phyloP scores from a whole-genome alignment of 2,797 vertebrate species.

The Phyllotis vaccarum region DNA sequence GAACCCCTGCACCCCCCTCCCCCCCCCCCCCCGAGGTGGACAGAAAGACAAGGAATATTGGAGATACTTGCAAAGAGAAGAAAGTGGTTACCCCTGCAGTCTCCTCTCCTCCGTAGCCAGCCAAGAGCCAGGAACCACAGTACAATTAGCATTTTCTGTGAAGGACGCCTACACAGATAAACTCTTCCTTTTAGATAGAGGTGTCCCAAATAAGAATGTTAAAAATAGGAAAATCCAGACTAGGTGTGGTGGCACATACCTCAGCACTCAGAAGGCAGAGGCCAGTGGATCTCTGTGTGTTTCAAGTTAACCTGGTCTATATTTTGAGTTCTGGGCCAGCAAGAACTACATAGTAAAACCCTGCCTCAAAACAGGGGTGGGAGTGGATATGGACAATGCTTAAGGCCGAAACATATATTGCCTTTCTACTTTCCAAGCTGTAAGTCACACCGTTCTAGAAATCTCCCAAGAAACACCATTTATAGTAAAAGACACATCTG shows the following conservation, averaged over 20 bases:
- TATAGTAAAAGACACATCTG: background rate
- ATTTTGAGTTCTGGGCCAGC: background rate
- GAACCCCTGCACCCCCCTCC: background rate
- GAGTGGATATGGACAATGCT: background rate
- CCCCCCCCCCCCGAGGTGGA: background rate
- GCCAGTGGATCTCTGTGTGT: background rate
- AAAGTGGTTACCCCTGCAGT: background rate
- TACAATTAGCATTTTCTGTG: background rate
- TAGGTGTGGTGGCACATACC: background rate
- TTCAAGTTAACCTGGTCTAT: background rate
- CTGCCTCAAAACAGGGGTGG: background rate
- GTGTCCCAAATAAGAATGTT: background rate
- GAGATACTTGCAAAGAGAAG: too few species aligned
- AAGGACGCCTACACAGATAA: background rate
- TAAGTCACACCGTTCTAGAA: background rate
- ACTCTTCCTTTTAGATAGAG: background rate
- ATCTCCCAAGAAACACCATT: background rate
- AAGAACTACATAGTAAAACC: background rate
- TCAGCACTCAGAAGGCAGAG: background rate
- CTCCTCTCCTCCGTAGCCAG: too few species aligned
- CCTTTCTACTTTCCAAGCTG: background rate
- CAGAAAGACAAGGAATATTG: background rate
- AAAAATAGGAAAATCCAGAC: background rate
- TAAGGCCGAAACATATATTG: background rate
- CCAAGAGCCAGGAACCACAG: background rate